Conservation (phyloP, 1,140 invertebrate genomes). For the Eupristina koningsbergeri region DNA sequence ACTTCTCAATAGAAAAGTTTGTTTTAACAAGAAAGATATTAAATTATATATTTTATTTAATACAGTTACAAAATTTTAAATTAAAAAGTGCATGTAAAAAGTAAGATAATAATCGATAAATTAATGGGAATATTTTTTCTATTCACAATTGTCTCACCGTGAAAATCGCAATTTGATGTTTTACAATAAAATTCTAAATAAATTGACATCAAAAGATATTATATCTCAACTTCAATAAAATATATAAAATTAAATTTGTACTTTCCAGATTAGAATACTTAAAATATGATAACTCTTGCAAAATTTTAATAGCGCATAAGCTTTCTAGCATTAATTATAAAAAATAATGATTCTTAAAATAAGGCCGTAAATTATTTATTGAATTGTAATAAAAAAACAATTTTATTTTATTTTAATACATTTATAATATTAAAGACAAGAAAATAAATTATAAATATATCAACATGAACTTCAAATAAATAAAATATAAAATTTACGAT, state of each 20-base stretch:
- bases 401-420: too few species aligned
- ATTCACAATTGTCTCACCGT: not conserved
- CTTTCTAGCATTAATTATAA: not conserved
- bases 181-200: not conserved
- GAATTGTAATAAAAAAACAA: too few species aligned
- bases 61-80: not conserved
- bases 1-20: not conserved
- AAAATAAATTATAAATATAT: too few species aligned
- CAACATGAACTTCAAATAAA: too few species aligned
- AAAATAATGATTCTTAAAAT: too few species aligned
- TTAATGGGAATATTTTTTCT: not conserved
- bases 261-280: not conserved
- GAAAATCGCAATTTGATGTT: slow-evolving; percentile 13
- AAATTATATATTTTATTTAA: not conserved
- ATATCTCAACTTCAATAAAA: not conserved
- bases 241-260: not conserved
- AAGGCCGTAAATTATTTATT: too few species aligned
- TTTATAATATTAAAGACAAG: too few species aligned
- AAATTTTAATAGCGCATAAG: not conserved
- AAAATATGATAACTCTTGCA: not conserved
- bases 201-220: not conserved
- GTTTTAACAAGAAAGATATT: not conserved
- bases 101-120: not conserved
- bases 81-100: not conserved
- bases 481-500: too few species aligned